Base-by-base conservation (phyloP, 2,888 invertebrate genomes). In the Gortyna flavago region DNA sequence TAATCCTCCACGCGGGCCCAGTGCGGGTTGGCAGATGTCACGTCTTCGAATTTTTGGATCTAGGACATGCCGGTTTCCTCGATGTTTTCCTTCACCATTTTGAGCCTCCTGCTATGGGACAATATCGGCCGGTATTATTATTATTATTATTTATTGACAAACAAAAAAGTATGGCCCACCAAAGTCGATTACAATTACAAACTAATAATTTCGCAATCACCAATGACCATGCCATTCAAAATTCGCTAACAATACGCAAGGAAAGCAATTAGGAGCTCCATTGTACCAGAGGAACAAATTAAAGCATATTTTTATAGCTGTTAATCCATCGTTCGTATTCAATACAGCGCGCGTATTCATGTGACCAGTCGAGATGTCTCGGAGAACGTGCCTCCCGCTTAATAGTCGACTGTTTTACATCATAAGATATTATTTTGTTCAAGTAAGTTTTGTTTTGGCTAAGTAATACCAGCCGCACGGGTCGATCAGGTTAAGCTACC, bases 271-370 rank as follows among this genome's bases (percentile, higher is more conserved):
- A 88, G 38, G 65, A 70, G 32, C 72, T 66, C 77, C 65, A 83
- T 87, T 71, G 71, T 86, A 73, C 65, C 38, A 68, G 29, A 73
- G 44, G 16, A 81, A 84, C 81, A 80, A 83, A 83, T 72, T 77
- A 70, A 77, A 72, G 74, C 62, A 87, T 87, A 78, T 81, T 85
- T 87, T 89, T 89, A 88, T 84, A 72, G 77, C 67, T 67, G 68
- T 66, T 89, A 89, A 88, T 88, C 88, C 66, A 51, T 59, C 74
- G 79, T 89, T 88, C 66, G 85, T 89, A 89, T 89, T 85, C 88
- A 64, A 72, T 54, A 70, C 75, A 25, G 79, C 71, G 51, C 48
- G 38, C 79, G 73, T 59, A 75, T 79, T 79, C 83, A 83, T 72
- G 78, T 51, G 76, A 76, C 79, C 48, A 75, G 75, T 11, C 61